phyloP scores from a whole-genome alignment of 1,140 invertebrate species.

The Drosophila leontia region DNA sequence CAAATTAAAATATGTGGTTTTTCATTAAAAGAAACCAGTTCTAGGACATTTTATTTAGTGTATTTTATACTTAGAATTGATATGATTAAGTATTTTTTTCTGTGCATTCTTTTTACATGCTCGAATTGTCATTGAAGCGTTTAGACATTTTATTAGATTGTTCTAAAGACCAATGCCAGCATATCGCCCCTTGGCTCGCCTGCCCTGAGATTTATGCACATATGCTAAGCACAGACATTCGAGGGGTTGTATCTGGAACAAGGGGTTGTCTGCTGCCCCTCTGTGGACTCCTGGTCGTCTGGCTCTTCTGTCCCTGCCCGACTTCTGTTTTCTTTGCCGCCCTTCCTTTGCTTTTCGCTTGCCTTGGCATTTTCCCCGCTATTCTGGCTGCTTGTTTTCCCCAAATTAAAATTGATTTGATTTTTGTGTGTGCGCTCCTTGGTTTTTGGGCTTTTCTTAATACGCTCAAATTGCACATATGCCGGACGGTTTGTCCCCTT shows the following conservation, averaged over 20 bases:
- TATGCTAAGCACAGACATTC: constrained; percentile 73
- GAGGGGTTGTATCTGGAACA: constrained; percentile 55
- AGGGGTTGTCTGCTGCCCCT: constrained; percentile 52
- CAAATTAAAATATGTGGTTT: not conserved
- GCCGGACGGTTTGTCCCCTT: constrained; percentile 30
- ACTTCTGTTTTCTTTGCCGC: constrained; percentile 23
- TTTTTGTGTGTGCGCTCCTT: constrained; percentile 60
- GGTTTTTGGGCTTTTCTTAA: constrained; percentile 39
- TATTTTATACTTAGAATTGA: not conserved
- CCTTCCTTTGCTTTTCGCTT: constrained; percentile 52
- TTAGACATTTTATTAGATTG: constrained; percentile 83
- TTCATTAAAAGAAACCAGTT: too few relatives aligned
- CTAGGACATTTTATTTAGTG: not conserved
- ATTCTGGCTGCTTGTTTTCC: constrained; percentile 59
- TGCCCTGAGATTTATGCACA: constrained; percentile 76
- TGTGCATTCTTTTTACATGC: constrained; percentile 68
- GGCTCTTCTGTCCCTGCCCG: constrained; percentile 14
- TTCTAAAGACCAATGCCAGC: constrained; percentile 60
- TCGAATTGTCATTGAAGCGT: constrained; percentile 83
- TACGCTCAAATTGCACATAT: constrained; percentile 69
- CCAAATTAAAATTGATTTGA: constrained; percentile 83
- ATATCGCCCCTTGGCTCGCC: constrained; percentile 55
- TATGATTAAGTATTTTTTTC: not conserved
- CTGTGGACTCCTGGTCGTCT: constrained; percentile 31
- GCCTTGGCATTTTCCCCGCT: constrained; percentile 67